These are phyloP conservation scores for Biston stratarius DNA, from an alignment of 2,888 invertebrate genomes.

Conservation along the genomic window DNA sequence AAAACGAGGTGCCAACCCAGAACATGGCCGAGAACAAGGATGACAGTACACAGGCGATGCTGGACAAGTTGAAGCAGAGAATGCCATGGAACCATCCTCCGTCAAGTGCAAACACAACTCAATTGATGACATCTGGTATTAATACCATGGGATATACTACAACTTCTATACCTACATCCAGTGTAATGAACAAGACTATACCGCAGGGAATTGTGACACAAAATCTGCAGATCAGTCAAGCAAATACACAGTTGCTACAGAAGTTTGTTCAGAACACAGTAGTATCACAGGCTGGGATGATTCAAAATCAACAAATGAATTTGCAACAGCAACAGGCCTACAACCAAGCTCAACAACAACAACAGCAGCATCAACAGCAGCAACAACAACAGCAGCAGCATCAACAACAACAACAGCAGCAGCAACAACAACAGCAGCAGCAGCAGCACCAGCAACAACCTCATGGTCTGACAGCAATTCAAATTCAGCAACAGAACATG, in stretches of 20 bases:
- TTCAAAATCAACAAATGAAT: constrained; percentile 72
- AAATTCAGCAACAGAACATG: constrained; percentile 84
- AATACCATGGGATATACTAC: constrained; percentile 76
- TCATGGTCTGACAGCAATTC: constrained; percentile 80
- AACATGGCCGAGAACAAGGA: constrained; percentile 83
- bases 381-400: constrained; percentile 49
- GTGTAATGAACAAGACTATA: constrained; percentile 76
- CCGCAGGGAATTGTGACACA: constrained; percentile 79
- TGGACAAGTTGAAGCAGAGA: constrained; percentile 91
- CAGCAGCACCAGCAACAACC: constrained; percentile 70
- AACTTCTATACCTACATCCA: constrained; percentile 70
- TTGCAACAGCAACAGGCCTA: constrained; percentile 71
- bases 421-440: constrained; percentile 60
- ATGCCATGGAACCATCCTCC: constrained; percentile 93
- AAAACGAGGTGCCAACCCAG: constrained; percentile 85
- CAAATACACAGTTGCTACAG: constrained; percentile 72
- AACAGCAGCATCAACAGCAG: constrained; percentile 47
- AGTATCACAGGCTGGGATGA: constrained; percentile 68
- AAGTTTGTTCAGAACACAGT: constrained; percentile 75
- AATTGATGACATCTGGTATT: constrained; percentile 68
- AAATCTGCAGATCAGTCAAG: constrained; percentile 76
- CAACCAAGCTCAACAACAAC: constrained; percentile 56
- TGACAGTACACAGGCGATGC: constrained; percentile 89
- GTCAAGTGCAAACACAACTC: constrained; percentile 71
- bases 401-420: constrained; percentile 59